Conservation (phyloP, 2,113 vertebrate genomes). For the Serinus canaria region DNA sequence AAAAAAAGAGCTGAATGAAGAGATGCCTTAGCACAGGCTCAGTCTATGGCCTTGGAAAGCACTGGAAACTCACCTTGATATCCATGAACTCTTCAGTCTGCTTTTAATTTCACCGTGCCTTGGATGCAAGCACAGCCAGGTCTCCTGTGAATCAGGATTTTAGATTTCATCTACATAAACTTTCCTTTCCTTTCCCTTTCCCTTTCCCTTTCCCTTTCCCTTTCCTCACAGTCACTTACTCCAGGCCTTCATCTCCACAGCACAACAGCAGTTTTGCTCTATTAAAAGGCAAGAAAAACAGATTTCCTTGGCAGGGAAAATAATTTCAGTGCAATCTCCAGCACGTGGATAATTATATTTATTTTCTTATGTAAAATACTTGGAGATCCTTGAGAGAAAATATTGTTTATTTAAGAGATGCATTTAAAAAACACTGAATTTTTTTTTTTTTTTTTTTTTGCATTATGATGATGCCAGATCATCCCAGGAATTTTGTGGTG, state of each 20-base stretch:
- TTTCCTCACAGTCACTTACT: not conserved
- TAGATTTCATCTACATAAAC: not conserved
- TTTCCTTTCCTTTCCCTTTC: not conserved
- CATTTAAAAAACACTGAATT: not conserved
- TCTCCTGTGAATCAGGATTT: not conserved
- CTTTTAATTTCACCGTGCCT: not conserved
- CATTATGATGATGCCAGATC: not conserved
- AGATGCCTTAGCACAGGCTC: not conserved
- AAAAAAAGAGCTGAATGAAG: not conserved
- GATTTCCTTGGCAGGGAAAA: not conserved
- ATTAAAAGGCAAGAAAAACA: not conserved
- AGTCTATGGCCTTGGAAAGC: not conserved
- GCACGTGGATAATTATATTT: not conserved
- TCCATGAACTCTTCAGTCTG: not conserved
- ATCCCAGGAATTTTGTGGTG: not conserved
- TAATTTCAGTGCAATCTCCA: not conserved
- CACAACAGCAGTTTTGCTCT: not conserved
- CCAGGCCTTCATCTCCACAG: not conserved
- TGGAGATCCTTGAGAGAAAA: not conserved
- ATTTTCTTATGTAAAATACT: slow-evolving; percentile 17
- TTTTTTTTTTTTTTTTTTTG: not conserved
- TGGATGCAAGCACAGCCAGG: not conserved
- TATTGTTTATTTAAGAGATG: not conserved
- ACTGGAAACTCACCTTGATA: not conserved
- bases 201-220: too few relatives aligned